phyloP scores from a whole-genome alignment of 1,140 invertebrate genomes.

The Halictus rubicundus region DNA sequence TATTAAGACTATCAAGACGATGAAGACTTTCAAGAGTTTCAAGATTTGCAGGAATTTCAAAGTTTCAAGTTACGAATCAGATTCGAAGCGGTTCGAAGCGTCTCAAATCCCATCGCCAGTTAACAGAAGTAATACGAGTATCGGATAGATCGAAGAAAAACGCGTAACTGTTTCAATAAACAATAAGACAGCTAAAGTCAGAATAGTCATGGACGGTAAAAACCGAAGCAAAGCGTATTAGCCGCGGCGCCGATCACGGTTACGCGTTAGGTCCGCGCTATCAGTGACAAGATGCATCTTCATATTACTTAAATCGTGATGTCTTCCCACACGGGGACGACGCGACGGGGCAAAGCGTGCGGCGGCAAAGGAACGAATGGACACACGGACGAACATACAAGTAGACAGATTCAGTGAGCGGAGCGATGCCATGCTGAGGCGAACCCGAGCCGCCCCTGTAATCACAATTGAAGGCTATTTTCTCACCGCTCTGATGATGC shows the following conservation, averaged over 20 bases:
- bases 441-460: conserved; percentile 78
- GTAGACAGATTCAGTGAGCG: conserved; percentile 63
- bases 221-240: neutral
- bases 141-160: too few species aligned
- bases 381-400: conserved; percentile 51
- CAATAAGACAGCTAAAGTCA: too few species aligned
- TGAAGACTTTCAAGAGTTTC: too few species aligned
- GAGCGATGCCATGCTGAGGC: conserved; percentile 65
- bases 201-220: too few species aligned
- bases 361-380: conserved; percentile 50
- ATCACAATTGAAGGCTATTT: conserved; percentile 82
- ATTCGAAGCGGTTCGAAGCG: too few species aligned
- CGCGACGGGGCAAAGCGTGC: neutral
- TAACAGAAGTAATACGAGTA: too few species aligned
- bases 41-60: too few species aligned
- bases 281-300: conserved; percentile 34
- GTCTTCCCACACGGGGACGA: conserved; percentile 48
- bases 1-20: too few species aligned
- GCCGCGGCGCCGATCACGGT: neutral
- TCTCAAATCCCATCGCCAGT: too few species aligned
- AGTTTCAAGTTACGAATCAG: too few species aligned
- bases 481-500: conserved; percentile 81
- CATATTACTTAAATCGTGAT: conserved; percentile 62
- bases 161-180: too few species aligned
- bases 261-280: neutral